phyloP scores from a whole-genome alignment of 1,140 invertebrate genomes.

The Drosophila kurseongensis region DNA sequence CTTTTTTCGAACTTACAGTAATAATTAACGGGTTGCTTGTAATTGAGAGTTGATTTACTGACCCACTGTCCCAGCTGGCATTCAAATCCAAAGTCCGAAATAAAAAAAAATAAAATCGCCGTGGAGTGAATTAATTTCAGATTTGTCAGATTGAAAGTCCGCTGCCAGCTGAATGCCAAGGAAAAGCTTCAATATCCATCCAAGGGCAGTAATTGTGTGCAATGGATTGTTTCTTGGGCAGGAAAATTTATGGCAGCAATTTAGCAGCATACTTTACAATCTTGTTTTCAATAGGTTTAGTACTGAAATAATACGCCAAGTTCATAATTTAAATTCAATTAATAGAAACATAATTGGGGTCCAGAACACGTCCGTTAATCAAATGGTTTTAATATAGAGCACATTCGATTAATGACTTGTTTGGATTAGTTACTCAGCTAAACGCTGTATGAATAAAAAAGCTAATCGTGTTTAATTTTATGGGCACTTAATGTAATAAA shows the following conservation, averaged over 20 bases:
- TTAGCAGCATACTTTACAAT: conserved; percentile 31
- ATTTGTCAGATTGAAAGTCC: conserved; percentile 52
- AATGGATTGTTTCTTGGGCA: conserved; percentile 34
- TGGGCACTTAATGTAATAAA: conserved; percentile 7
- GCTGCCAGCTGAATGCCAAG: conserved; percentile 46
- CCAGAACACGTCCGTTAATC: conserved; percentile 5
- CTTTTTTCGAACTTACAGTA: conserved; percentile 48
- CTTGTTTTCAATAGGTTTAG: conserved; percentile 14
- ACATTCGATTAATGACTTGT: conserved; percentile 31
- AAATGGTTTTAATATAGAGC: conserved; percentile 24
- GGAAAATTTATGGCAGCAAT: conserved; percentile 44
- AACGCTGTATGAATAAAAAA: neutral
- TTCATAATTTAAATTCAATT: conserved; percentile 12
- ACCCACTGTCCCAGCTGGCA: conserved; percentile 48
- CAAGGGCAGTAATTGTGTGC: conserved; percentile 49
- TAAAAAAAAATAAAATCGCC: conserved; percentile 10
- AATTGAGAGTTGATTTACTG: conserved; percentile 61
- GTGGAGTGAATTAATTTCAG: conserved; percentile 49
- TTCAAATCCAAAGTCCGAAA: conserved; percentile 34
- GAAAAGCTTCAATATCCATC: conserved; percentile 40
- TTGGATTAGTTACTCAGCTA: conserved; percentile 15
- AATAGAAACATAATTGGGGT: conserved; percentile 10
- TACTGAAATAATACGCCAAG: conserved; percentile 1
- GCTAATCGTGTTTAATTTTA: conserved; percentile 13
- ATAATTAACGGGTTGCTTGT: conserved; percentile 71